phyloP scores from a whole-genome alignment of 2,888 invertebrate genomes.

The Kryphioiulus occultus region DNA sequence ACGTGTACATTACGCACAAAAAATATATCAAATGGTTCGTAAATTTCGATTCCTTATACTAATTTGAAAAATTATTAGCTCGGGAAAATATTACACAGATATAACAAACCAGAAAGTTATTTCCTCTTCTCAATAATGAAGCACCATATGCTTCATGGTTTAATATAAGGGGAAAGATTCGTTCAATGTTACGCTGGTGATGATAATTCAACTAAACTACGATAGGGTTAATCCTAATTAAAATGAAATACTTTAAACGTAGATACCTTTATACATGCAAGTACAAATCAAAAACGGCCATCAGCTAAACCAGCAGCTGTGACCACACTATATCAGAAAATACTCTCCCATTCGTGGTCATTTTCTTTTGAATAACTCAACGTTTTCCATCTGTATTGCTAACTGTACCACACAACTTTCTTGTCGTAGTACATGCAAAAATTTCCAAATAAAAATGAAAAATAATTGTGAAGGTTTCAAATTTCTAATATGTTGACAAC shows the following conservation, averaged over 20 bases:
- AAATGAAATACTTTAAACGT: conserved; percentile 18
- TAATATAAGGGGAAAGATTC: background rate
- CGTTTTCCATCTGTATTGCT: background rate
- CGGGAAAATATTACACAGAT: conserved; percentile 6
- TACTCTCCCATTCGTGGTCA: background rate
- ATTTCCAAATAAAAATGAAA: background rate
- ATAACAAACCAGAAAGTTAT: background rate
- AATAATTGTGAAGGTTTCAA: background rate
- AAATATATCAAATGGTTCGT: background rate
- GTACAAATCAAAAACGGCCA: conserved; percentile 10
- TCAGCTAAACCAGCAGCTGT: conserved; percentile 43
- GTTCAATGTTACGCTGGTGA: background rate
- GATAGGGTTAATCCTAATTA: background rate
- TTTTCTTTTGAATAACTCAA: background rate
- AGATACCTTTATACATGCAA: conserved; percentile 14
- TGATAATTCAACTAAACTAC: conserved; percentile 1
- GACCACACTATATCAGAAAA: background rate
- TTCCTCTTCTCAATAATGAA: background rate
- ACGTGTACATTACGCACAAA: conserved; percentile 18
- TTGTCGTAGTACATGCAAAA: background rate
- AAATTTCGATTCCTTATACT: background rate
- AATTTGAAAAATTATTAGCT: background rate
- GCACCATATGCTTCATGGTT: background rate
- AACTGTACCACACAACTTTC: background rate
- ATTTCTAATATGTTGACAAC: background rate